Percentiles rank a stretch among this genome's conserved stretches.
phyloP scores from a whole-genome alignment of 2,113 vertebrate species.

The Rostratula benghalensis region DNA sequence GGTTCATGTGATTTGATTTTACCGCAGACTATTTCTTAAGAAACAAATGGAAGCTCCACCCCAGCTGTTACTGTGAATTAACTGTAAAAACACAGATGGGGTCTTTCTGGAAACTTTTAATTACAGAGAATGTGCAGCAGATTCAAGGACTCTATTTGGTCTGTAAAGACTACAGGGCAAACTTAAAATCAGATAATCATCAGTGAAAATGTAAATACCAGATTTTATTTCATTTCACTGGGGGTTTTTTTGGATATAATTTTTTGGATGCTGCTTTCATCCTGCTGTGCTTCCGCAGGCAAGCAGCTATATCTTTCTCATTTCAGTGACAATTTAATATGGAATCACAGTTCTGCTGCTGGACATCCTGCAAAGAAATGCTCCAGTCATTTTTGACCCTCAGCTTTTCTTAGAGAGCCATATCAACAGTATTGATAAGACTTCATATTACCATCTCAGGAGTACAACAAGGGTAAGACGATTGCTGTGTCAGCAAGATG shows the following conservation, averaged over 20 bases:
- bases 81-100: neutral
- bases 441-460: conserved; percentile 70
- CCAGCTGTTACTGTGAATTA: rapidly evolving
- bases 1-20: neutral
- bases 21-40: neutral
- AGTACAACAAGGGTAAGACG: conserved; percentile 75
- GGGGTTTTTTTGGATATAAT: neutral
- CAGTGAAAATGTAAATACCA: conserved; percentile 37
- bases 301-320: conserved; percentile 25
- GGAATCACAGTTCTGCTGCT: conserved; percentile 55
- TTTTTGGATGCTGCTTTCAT: conserved; percentile 3
- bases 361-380: conserved; percentile 60
- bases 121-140: neutral
- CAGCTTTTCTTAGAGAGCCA: conserved; percentile 62
- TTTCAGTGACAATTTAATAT: conserved; percentile 55
- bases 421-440: conserved; percentile 75
- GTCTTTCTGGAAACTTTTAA: neutral
- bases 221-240: conserved; percentile 29
- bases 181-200: neutral
- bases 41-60: neutral
- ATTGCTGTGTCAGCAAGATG: conserved; percentile 78
- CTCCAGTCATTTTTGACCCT: conserved; percentile 73
- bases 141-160: neutral
- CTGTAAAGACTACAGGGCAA: neutral
- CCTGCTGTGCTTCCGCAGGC: neutral